Evolutionary conservation across 2,888 invertebrate genomes (phyloP).

Genomic region (Spisula solida): DNA sequence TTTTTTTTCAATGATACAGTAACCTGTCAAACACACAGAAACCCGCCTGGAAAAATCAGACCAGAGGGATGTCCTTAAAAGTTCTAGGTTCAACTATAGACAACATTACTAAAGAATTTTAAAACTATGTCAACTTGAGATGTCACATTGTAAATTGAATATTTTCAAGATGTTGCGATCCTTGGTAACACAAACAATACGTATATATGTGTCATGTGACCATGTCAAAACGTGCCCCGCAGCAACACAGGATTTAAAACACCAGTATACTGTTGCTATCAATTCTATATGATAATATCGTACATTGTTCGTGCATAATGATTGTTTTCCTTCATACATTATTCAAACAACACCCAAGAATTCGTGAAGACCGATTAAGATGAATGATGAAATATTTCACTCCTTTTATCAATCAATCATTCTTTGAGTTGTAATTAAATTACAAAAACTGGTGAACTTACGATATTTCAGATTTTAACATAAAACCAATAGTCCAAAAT

Average conservation of each 20-base stretch:
- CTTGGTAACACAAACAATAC: neutral
- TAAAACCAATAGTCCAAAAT: too few relatives aligned
- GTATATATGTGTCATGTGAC: neutral
- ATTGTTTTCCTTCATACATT: neutral
- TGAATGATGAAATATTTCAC: neutral
- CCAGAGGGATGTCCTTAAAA: too few relatives aligned
- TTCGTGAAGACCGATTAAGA: neutral
- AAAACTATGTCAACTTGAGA: neutral
- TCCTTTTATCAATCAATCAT: too few relatives aligned
- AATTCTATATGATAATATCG: neutral
- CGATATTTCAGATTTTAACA: too few relatives aligned
- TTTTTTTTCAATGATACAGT: too few relatives aligned
- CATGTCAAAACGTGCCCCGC: conserved; percentile 2
- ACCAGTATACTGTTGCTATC: conserved; percentile 17
- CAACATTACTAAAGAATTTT: neutral
- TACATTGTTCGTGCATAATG: neutral
- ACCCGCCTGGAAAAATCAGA: too few relatives aligned
- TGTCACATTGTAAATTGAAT: neutral
- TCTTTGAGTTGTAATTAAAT: too few relatives aligned
- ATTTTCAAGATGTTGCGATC: neutral
- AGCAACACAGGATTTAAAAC: neutral
- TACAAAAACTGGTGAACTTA: too few relatives aligned
- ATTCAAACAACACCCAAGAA: neutral
- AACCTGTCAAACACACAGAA: too few relatives aligned
- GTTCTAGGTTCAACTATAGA: neutral